Base-by-base conservation (phyloP, 2,888 invertebrate species). In the Drosophila algonquin region DNA sequence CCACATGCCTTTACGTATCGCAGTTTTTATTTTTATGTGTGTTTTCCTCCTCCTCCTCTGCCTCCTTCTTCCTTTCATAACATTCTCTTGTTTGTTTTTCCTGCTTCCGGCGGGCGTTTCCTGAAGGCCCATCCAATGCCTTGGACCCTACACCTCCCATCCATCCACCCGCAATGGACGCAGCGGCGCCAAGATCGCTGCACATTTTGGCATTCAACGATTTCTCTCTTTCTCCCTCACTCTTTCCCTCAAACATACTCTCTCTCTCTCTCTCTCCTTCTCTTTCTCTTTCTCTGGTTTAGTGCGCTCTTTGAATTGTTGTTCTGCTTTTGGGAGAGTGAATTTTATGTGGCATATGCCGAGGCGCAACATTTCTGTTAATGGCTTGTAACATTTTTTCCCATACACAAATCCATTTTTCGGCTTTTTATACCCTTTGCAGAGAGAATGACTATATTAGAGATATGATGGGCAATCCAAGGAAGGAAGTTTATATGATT, bases 351-450 rank as follows among this genome's bases (percentile, higher is more conserved):
- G 75, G 81, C 83, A 84, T 84, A 84, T 79, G 84, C 75, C 80
- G 73, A 81, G 87, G 84, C 87, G 87, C 79, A 80, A 75, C 82
- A 82, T 82, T 81, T 84, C 80, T 89, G 89, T 89, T 89, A 89
- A 89, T 89, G 89, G 87, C 82, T 85, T 89, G 89, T 83, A 81
- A 81, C 73, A 88, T 76, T 81, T 85, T 61, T 78, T 65, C 64
- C 64, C 75, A 73, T 70, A 83, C 75, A 77, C 76, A 84, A 82
- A 82, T 79, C 81, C 77, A 64, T 70, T 59, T 68, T 73, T n/a
- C 7, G 63, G 67, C 65, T 46, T 44, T 51, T 75, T 56, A 8
- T 50, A 52, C 77, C 64, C 65, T 71, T 58, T 60, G 59, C n/a
- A 40, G n/a, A 40, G n/a, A 14, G 40, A 14, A 7, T 40, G 40